phyloP scores from a whole-genome alignment of 1,140 invertebrate genomes.

The silkworm (Bombyx mori) region DNA sequence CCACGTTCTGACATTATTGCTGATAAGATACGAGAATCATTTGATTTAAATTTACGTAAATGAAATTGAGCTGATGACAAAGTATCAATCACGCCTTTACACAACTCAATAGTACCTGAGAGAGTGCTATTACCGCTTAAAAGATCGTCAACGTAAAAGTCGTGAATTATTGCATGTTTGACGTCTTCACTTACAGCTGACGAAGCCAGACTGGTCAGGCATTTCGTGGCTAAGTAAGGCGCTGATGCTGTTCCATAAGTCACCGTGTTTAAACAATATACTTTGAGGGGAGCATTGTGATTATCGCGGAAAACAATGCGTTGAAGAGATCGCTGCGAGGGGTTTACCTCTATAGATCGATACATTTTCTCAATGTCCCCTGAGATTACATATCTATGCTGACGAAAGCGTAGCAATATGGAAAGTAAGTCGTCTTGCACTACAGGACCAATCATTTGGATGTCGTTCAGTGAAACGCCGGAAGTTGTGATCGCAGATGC shows the following conservation, averaged over 20 bases:
- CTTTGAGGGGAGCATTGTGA: slow-evolving; percentile 7
- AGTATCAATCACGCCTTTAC: too few relatives aligned
- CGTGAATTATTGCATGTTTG: too few relatives aligned
- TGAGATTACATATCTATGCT: slow-evolving; percentile 20
- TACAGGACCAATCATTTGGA: slow-evolving; percentile 29
- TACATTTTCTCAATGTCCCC: slow-evolving; percentile 40
- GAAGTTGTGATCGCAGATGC: slow-evolving; percentile 22
- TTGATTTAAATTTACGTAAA: too few relatives aligned
- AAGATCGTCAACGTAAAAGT: too few relatives aligned
- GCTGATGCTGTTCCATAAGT: slow-evolving; percentile 33
- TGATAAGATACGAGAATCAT: too few relatives aligned
- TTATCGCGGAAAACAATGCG: slow-evolving; percentile 31
- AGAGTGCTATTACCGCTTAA: too few relatives aligned
- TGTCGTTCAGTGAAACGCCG: slow-evolving; percentile 27
- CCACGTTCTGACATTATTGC: too few relatives aligned
- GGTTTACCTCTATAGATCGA: slow-evolving; percentile 28
- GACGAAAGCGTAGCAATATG: slow-evolving; percentile 30
- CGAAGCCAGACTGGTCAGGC: too few relatives aligned
- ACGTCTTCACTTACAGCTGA: too few relatives aligned
- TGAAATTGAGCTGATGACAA: too few relatives aligned
- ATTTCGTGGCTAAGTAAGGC: slow-evolving; percentile 30
- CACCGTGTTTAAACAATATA: slow-evolving; percentile 20
- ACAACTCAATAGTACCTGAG: too few relatives aligned
- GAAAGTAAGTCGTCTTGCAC: slow-evolving; percentile 28
- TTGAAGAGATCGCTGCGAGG: slow-evolving; percentile 26